Evolutionary conservation across 2,113 vertebrate species (phyloP).

Genomic region (Cisticola juncidis): DNA sequence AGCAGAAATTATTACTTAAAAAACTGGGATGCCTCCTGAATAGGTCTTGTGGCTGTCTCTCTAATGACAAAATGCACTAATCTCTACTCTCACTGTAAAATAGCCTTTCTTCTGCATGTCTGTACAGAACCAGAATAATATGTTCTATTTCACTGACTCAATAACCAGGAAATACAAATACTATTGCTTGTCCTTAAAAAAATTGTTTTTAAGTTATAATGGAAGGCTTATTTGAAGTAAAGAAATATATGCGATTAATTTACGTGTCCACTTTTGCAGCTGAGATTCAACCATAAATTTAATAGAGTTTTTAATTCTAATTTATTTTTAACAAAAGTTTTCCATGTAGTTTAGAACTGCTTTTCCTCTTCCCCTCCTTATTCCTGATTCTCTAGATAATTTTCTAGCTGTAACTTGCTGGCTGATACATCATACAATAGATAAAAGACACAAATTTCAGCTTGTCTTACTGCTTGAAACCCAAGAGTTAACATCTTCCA

Average conservation of each 20-base stretch:
- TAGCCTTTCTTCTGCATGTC: neutral
- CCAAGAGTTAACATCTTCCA: neutral
- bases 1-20: neutral
- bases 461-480: neutral
- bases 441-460: neutral
- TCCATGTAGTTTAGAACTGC: neutral
- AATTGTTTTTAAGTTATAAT: neutral
- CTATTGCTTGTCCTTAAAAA: neutral
- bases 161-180: neutral
- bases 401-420: neutral
- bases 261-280: neutral
- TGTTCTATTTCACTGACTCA: neutral
- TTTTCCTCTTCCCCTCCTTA: neutral
- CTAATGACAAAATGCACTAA: neutral
- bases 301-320: neutral
- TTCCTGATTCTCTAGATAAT: neutral
- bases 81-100: neutral
- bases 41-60: neutral
- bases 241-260: neutral
- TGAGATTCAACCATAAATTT: neutral
- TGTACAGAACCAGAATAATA: rapidly evolving
- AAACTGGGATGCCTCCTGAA: neutral
- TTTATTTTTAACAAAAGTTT: neutral
- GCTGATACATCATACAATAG: neutral
- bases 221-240: neutral